Evolutionary conservation across 2,797 vertebrate genomes (phyloP).

Genomic region (Chaunax sp.): DNA sequence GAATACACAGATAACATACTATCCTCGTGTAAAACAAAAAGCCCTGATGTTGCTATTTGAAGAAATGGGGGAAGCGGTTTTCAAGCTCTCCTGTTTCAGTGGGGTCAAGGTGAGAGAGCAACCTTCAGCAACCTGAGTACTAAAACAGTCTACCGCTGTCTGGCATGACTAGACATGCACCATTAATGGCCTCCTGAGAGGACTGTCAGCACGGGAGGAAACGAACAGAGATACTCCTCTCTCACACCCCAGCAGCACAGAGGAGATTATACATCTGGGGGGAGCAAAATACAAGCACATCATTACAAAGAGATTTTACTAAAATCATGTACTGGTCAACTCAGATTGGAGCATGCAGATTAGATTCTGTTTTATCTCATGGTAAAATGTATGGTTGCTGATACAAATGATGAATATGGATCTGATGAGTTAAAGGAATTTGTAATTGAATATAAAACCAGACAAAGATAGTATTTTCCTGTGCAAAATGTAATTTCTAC

Average conservation of each 20-base stretch:
- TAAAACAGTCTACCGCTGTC: constrained; percentile 72
- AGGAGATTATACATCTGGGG: constrained; percentile 35
- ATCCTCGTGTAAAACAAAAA: constrained; percentile 39
- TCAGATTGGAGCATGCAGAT: constrained; percentile 4
- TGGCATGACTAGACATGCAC: constrained; percentile 51
- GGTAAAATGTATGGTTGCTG: neutral
- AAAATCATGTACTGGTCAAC: constrained; percentile 16
- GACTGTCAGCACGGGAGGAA: constrained; percentile 57
- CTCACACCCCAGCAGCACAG: constrained; percentile 40
- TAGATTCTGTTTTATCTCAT: neutral
- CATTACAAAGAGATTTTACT: constrained; percentile 17
- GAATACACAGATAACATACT: constrained; percentile 18
- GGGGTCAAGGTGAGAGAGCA: constrained; percentile 72
- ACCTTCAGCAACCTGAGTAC: constrained; percentile 76
- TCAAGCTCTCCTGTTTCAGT: constrained; percentile 75
- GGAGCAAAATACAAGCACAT: constrained; percentile 27
- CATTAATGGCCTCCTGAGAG: constrained; percentile 72
- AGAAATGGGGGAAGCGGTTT: constrained; percentile 63
- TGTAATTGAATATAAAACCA: constrained; percentile 20
- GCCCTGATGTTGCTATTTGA: constrained; percentile 71
- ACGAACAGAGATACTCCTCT: constrained; percentile 68
- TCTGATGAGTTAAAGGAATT: neutral
- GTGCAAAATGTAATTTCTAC: constrained; percentile 16
- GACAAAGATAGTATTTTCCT: constrained; percentile 24
- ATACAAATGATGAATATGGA: constrained; percentile 7